Evolutionary conservation across 1,140 invertebrate species (phyloP).

Genomic region (Apis cerana): DNA sequence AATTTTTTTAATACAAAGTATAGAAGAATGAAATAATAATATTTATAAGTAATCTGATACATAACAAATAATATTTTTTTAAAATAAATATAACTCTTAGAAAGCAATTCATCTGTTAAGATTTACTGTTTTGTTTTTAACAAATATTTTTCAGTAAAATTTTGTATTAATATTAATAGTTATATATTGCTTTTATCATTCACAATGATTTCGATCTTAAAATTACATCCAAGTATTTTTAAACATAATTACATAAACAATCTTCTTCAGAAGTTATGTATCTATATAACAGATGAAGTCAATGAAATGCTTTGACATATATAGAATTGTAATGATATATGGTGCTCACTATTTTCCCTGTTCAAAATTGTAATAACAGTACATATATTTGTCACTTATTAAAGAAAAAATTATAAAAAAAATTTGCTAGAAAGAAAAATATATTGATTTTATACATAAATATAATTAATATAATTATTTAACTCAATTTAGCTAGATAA

Average conservation of each 20-base stretch:
- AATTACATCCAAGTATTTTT: conserved; percentile 13
- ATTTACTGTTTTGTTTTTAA: not conserved
- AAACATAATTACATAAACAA: conserved; percentile 36
- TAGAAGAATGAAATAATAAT: conserved; percentile 14
- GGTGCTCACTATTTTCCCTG: conserved; percentile 33
- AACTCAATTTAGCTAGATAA: not conserved
- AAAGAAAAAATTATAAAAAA: conserved; percentile 39
- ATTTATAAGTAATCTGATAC: not conserved
- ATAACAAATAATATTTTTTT: not conserved
- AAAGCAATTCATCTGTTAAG: not conserved
- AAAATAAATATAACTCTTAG: not conserved
- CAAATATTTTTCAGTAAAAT: not conserved
- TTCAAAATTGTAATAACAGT: conserved; percentile 26
- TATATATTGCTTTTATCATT: conserved; percentile 17
- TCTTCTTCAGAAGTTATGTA: not conserved
- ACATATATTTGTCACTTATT: conserved; percentile 10
- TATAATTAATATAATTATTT: conserved; percentile 15
- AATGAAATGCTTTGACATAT: conserved; percentile 28
- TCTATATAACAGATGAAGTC: conserved; percentile 20
- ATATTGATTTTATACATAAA: conserved; percentile 19
- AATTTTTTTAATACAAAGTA: conserved; percentile 20
- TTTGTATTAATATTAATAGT: not conserved
- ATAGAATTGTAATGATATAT: conserved; percentile 26
- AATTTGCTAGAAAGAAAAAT: conserved; percentile 27
- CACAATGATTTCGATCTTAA: conserved; percentile 17